Base-by-base conservation (phyloP, 1,140 invertebrate genomes). In the Scylla paramamosain region DNA sequence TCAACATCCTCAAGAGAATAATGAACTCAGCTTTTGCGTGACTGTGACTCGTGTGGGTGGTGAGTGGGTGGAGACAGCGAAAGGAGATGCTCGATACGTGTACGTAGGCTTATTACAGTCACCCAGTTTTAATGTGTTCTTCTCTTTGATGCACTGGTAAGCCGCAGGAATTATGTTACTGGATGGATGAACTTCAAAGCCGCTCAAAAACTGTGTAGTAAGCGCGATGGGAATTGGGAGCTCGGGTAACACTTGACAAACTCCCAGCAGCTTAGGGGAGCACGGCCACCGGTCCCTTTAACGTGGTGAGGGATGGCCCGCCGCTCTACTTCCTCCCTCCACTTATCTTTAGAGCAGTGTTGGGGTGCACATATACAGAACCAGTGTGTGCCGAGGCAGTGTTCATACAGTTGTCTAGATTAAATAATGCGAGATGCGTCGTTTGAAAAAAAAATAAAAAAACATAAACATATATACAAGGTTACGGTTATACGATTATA, bases 141-240 rank as follows among this genome's bases (percentile, higher is more conserved):
- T 77, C 67, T 77, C 67, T 77, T 77, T 77, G 67, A n/a, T 25
- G 67, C 20, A 77, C 25, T 20, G 25, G 6, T 77, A 77, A 77
- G 67, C 67, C 67, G 67, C 20, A 77, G n/a, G 67, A 77, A 77
- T 77, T 77, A 77, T 77, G n/a, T 77, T 77, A 20, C 67, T 77
- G 67, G 16, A 77, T 77, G 67, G 25, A n/a, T 77, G 67, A n/a
- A n/a, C 67, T 77, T n/a, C 20, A 77, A 77, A 77, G 67, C 67
- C 67, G 20, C n/a, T n/a, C 67, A 77, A 77, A 77, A 77, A 77
- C 20, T 77, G 67, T 77, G 67, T 77, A 77, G 67, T 77, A 77
- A 77, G 67, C 67, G 67, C 10, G 10, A 77, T 77, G 67, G 20
- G 67, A n/a, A 77, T 77, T 77, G 67, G 20, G n/a, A 77, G 67